phyloP scores from a whole-genome alignment of 2,797 vertebrate genomes.

The Heterohyrax brucei region DNA sequence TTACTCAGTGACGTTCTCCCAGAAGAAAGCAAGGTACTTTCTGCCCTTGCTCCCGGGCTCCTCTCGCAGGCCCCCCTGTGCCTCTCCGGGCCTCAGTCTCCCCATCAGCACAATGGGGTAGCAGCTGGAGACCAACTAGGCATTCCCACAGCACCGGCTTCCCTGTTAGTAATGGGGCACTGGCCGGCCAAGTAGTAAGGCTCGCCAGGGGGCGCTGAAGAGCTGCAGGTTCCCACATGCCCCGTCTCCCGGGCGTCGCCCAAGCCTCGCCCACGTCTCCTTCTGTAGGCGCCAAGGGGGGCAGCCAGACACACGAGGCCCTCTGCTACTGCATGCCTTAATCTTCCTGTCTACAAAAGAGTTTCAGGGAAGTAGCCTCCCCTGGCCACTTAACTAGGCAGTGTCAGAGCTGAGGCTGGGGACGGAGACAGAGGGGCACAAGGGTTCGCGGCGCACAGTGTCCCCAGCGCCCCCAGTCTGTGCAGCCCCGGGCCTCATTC shows the following conservation, averaged over 20 bases:
- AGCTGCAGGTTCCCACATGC: not conserved
- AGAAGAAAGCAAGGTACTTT: conserved; percentile 80
- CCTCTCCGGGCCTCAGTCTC: conserved; percentile 10
- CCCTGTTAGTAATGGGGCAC: too few species aligned
- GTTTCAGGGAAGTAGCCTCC: not conserved
- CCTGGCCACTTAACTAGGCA: not conserved
- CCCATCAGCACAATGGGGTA: not conserved
- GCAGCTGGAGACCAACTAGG: not conserved
- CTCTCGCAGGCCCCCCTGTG: not conserved
- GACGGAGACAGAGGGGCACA: not conserved
- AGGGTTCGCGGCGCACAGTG: not conserved
- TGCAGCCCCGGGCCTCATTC: conserved; percentile 13
- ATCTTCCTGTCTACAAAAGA: not conserved
- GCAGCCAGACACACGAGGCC: not conserved
- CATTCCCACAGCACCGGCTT: not conserved
- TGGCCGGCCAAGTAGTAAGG: not conserved
- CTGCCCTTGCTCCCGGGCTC: not conserved
- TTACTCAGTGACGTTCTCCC: conserved; percentile 73
- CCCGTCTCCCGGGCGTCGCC: not conserved
- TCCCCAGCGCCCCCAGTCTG: not conserved
- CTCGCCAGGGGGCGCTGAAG: conserved; percentile 77
- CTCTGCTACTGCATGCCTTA: not conserved
- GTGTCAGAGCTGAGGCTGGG: not conserved
- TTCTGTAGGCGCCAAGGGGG: not conserved
- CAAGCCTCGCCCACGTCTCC: not conserved